Base-by-base conservation (phyloP, 2,113 vertebrate species). In the Gobiocypris rarus region DNA sequence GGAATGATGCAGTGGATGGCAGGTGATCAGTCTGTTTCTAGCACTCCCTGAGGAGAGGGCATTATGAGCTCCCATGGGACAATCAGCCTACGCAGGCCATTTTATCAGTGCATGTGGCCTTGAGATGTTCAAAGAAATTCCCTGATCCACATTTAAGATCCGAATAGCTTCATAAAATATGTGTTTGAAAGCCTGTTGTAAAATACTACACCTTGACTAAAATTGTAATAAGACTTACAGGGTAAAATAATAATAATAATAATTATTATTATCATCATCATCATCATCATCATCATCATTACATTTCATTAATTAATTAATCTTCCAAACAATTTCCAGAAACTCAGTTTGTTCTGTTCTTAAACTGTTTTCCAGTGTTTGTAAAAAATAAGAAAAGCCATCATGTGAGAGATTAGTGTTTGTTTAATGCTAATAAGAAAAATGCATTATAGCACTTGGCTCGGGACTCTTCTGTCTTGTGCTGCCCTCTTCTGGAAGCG, bases 401-500 rank as follows among this genome's bases (percentile, higher is more conserved):
- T 59, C 28, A 19, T 3, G 43, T 31, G 31, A 2, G 31, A 31
- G 5, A 79, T 63, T 24, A 59, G 56, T 11, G 10, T 54, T 74
- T 59, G 69, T 74, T 83, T 26, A 31, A 10, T 61, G 38, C 31
- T 59, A 74, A n/a, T 41, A 38, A 26, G 7, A 52, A 28, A 54
- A 45, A 61, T 31, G 22, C 43, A 63, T 58, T 83, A 28, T 0
- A 61, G 17, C n/a, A 50, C 24, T n/a, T 59, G 43, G 26, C n/a
- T n/a, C n/a, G n/a, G n/a, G n/a, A n/a, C n/a, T n/a, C n/a, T 38
- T 70, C 48, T 70, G 48, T 69, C 26, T 56, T 24, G 28, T 84
- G 41, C 70, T 86, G 82, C 77, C 85, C 82, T 84, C 82, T 84
- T 84, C 69, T 86, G 85, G 54, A 8, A 71, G 63, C 1, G 65